Evolutionary conservation across 2,113 vertebrate genomes (phyloP), one percentile per base, ranked within the genome.

Genomic region (Benitochromis conjunctus): DNA sequence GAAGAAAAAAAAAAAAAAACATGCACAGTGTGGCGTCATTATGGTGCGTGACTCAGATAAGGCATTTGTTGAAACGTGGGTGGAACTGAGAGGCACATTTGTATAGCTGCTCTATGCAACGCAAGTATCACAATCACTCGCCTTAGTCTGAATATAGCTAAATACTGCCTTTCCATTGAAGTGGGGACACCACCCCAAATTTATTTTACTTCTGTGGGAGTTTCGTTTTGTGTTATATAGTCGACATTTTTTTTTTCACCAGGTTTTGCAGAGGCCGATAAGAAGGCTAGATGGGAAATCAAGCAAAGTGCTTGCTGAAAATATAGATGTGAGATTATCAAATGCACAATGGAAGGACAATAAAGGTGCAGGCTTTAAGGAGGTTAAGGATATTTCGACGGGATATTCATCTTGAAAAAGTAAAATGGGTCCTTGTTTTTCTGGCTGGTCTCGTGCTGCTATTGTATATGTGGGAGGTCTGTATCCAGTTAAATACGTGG

Each of bases 41-140:
- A 88, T 88, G 80, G n/a, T 85, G 79, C 16, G 19, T 95, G 95
- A 96, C 81, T 96, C 95, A 96, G 90, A 93, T 38, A 58, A 74
- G 80, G 86, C 92, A 88, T 88, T 88, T 92, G 85, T 84, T 84
- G 56, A 82, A 38, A 87, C 60, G 94, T 92, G 92, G 90, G 93
- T 60, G 93, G 87, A 85, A 88, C 46, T 83, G 87, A 91, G 79
- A 90, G 86, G 69, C 62, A 78, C 48, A 53, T 82, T 43, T 87
- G 82, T 80, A 48, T 16, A 53, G 38, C 81, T 58, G 62, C 83
- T 84, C 19, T 19, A 13, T 19, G 55, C 71, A 83, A 34, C 64
- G 34, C 53, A 84, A 89, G 74, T 83, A 56, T 79, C 82, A 74
- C 21, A 85, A 79, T 84, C 71, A 71, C 84, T 84, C 12, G 21